Percentiles rank a stretch among this genome's conserved stretches.
These are phyloP conservation scores for Lasius fuliginosus DNA, from an alignment of 2,888 invertebrate genomes.

Conservation along the genomic window DNA sequence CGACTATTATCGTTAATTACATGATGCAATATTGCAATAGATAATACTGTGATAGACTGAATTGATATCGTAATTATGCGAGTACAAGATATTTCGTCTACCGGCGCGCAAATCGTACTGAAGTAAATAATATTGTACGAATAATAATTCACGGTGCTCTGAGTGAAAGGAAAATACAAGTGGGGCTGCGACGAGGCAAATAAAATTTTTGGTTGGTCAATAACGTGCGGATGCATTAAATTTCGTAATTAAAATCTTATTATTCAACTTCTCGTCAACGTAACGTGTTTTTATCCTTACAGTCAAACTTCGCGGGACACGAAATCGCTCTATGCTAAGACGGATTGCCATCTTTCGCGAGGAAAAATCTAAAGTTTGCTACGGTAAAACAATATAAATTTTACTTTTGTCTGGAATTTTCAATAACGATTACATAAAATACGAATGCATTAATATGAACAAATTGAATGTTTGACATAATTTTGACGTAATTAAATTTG, in stretches of 20 bases:
- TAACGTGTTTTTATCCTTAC: slow-evolving; percentile 2
- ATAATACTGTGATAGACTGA: neutral
- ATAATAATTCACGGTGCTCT: slow-evolving; percentile 9
- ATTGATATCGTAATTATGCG: slow-evolving; percentile 14
- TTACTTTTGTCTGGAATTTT: slow-evolving; percentile 22
- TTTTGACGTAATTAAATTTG: too few species aligned
- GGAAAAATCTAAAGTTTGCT: slow-evolving; percentile 82
- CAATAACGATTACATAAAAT: slow-evolving; percentile 1
- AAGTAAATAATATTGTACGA: neutral
- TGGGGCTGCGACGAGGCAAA: slow-evolving; percentile 6
- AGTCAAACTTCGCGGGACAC: slow-evolving; percentile 58
- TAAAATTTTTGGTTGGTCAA: neutral
- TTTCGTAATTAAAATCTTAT: neutral
- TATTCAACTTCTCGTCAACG: neutral
- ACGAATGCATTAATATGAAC: neutral
- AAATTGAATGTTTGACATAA: neutral
- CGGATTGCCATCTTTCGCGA: slow-evolving; percentile 75
- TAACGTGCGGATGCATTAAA: neutral
- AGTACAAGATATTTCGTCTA: slow-evolving; percentile 5
- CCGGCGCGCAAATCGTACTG: slow-evolving; percentile 23
- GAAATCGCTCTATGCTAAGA: slow-evolving; percentile 60
- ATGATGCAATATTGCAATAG: slow-evolving; percentile 6
- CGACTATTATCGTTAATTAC: neutral
- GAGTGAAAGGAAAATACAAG: slow-evolving; percentile 31
- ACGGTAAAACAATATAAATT: slow-evolving; percentile 74